A percentile compares a stretch with the other conserved stretches of the same genome.
These are phyloP conservation scores for Euplagia quadripunctaria DNA, from an alignment of 2,888 invertebrate genomes.

Conservation along the genomic window DNA sequence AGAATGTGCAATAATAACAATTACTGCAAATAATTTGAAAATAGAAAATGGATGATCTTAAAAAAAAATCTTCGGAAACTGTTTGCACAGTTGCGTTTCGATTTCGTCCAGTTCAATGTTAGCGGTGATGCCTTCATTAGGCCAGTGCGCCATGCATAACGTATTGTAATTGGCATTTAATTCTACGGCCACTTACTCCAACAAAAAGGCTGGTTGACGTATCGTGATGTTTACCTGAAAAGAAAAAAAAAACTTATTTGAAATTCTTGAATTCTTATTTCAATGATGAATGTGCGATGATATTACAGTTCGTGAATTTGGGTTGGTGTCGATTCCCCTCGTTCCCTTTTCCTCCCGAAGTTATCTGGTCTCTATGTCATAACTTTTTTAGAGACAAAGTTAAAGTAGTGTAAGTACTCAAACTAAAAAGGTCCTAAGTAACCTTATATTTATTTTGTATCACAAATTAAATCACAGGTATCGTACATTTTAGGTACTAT, in stretches of 20 bases:
- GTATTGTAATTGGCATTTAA: constrained; percentile 40
- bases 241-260: constrained; percentile 24
- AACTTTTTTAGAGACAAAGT: too few species aligned
- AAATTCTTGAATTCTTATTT: neutral
- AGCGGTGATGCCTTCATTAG: constrained; percentile 26
- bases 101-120: neutral
- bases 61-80: neutral
- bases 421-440: too few species aligned
- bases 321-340: too few species aligned
- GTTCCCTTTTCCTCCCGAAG: too few species aligned
- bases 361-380: too few species aligned
- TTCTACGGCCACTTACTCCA: constrained; percentile 40
- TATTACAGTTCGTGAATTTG: neutral
- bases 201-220: constrained; percentile 28
- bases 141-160: constrained; percentile 27
- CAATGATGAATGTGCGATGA: neutral
- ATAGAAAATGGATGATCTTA: neutral
- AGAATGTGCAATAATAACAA: too few species aligned
- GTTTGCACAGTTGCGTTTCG: constrained; percentile 7
- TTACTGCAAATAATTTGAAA: too few species aligned
- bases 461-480: too few species aligned
- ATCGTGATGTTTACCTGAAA: constrained; percentile 48
- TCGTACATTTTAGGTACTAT: too few species aligned
- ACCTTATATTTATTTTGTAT: too few species aligned
- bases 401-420: too few species aligned